phyloP scores from a whole-genome alignment of 2,888 invertebrate genomes.

The Brenthis hecate region DNA sequence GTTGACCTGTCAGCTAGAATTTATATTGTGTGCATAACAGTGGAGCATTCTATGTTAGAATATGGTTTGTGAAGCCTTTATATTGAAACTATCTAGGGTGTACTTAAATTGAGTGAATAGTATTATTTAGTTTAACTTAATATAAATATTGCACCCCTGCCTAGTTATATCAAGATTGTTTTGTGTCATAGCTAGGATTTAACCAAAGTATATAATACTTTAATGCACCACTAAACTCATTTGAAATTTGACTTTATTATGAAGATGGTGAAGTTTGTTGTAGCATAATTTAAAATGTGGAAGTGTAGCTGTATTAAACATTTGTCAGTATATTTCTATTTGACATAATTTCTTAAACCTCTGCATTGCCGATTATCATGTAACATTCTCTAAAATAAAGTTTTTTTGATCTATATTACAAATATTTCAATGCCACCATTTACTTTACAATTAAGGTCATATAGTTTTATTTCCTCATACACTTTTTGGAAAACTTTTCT shows the following conservation, averaged over 20 bases:
- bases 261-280: conserved; percentile 68
- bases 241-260: conserved; percentile 64
- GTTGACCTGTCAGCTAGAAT: conserved; percentile 62
- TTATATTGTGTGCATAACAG: conserved; percentile 47
- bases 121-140: conserved; percentile 58
- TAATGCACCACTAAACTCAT: conserved; percentile 65
- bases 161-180: conserved; percentile 63
- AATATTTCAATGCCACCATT: conserved; percentile 13
- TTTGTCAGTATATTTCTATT: conserved; percentile 77
- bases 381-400: conserved; percentile 82
- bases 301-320: conserved; percentile 75
- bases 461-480: not conserved
- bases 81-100: conserved; percentile 58
- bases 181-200: conserved; percentile 57
- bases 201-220: conserved; percentile 59
- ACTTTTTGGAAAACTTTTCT: too few species aligned
- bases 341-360: conserved; percentile 77
- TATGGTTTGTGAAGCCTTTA: conserved; percentile 53
- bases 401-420: conserved; percentile 78
- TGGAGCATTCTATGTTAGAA: conserved; percentile 49
- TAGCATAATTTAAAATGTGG: conserved; percentile 74
- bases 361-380: conserved; percentile 82
- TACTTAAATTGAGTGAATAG: conserved; percentile 55
- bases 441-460: not conserved
- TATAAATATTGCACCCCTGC: conserved; percentile 63